Evolutionary conservation across 2,797 vertebrate species (phyloP).

Genomic region (Argya squamiceps): DNA sequence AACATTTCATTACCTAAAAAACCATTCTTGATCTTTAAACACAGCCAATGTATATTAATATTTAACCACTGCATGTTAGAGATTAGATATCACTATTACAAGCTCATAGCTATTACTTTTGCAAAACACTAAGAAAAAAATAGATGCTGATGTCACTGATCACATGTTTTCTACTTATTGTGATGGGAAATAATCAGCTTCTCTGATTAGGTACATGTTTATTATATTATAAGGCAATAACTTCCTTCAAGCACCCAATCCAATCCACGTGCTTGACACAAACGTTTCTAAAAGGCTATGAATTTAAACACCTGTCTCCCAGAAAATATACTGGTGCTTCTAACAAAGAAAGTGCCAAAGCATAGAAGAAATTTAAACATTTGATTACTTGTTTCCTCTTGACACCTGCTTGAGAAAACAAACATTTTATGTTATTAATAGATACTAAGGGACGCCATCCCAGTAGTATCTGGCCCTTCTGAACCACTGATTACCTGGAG

Average conservation of each 20-base stretch:
- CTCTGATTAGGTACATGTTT: conserved; percentile 32
- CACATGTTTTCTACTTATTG: conserved; percentile 27
- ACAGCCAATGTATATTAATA: conserved; percentile 48
- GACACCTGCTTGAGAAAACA: neutral
- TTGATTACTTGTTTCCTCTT: conserved; percentile 45
- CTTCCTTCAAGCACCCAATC: neutral
- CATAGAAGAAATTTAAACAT: neutral
- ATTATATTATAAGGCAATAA: conserved; percentile 13
- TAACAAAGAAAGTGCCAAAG: conserved; percentile 9
- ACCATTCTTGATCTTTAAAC: conserved; percentile 48
- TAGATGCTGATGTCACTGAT: conserved; percentile 22
- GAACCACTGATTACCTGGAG: neutral
- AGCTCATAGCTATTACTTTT: neutral
- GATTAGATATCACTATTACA: conserved; percentile 31
- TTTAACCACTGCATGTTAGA: conserved; percentile 46
- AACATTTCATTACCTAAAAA: conserved; percentile 18
- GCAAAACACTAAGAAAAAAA: conserved; percentile 11
- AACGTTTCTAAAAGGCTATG: neutral
- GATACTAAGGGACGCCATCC: neutral
- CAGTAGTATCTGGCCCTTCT: neutral
- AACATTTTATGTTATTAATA: neutral
- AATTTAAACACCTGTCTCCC: neutral
- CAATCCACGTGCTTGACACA: neutral
- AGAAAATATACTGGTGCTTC: neutral
- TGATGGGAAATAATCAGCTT: conserved; percentile 22